phyloP scores from a whole-genome alignment of 2,113 vertebrate species.

The Entomyzon cyanotis region DNA sequence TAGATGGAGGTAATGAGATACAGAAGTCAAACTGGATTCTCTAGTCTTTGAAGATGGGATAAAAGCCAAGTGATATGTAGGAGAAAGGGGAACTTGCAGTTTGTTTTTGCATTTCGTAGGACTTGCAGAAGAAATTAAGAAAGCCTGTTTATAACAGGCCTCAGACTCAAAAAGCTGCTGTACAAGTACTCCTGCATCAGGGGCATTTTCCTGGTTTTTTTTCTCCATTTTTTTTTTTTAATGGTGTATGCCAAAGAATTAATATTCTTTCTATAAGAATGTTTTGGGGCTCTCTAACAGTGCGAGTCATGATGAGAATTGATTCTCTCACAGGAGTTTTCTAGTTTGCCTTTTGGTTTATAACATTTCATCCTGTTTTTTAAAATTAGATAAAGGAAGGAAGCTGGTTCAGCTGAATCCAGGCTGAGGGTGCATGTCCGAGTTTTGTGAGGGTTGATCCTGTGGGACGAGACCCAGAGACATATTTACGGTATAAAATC shows the following conservation, averaged over 20 bases:
- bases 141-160: background rate
- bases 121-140: background rate
- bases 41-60: background rate
- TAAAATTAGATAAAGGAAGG: background rate
- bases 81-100: background rate
- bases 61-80: background rate
- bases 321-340: background rate
- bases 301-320: background rate
- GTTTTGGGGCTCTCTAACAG: background rate
- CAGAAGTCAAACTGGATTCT: background rate
- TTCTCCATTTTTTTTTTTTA: background rate
- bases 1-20: conserved; percentile 72
- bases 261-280: background rate
- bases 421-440: accelerated
- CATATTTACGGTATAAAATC: background rate
- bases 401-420: background rate
- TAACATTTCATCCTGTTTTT: background rate
- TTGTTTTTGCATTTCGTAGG: background rate
- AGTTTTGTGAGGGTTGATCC: background rate
- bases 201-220: background rate
- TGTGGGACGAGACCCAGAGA: background rate
- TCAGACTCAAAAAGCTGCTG: accelerated
- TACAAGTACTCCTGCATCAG: background rate
- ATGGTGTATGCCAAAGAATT: background rate
- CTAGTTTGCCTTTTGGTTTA: background rate